Percentiles rank a stretch among this genome's conserved stretches.
Conservation (phyloP, 2,113 vertebrate genomes). For the Perognathus longimembris region DNA sequence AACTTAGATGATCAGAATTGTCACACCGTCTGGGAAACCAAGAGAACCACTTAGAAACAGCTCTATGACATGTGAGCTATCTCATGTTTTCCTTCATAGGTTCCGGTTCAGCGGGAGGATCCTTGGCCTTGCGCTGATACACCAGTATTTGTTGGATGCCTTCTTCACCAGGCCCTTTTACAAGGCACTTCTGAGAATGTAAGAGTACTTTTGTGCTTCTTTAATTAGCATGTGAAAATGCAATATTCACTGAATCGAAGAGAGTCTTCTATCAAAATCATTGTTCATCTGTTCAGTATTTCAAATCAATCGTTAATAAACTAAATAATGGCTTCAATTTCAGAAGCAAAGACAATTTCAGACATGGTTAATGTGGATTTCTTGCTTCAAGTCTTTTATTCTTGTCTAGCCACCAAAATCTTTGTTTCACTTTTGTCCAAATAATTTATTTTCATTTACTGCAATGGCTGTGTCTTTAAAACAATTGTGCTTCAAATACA, state of each 20-base stretch:
- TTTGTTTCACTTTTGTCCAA: neutral
- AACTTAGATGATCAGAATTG: neutral
- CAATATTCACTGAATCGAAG: neutral
- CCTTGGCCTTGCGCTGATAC: constrained; percentile 97
- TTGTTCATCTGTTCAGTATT: neutral
- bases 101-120: constrained; percentile 99
- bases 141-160: constrained; percentile 98
- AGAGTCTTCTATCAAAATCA: neutral
- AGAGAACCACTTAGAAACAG: constrained; percentile 10
- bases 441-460: constrained; percentile 56
- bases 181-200: constrained; percentile 99
- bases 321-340: neutral
- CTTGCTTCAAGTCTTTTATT: neutral
- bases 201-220: constrained; percentile 60
- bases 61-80: neutral
- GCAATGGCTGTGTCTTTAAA: constrained; percentile 56
- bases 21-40: neutral
- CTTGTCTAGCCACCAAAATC: neutral
- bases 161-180: constrained; percentile 99
- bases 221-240: neutral
- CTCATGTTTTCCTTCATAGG: constrained; percentile 85
- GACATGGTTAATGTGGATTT: neutral
- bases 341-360: constrained; percentile 24
- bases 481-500: constrained; percentile 62
- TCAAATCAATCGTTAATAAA: neutral